Evolutionary conservation across 2,113 vertebrate genomes (phyloP).

Genomic region (Melanostigma gelatinosum): DNA sequence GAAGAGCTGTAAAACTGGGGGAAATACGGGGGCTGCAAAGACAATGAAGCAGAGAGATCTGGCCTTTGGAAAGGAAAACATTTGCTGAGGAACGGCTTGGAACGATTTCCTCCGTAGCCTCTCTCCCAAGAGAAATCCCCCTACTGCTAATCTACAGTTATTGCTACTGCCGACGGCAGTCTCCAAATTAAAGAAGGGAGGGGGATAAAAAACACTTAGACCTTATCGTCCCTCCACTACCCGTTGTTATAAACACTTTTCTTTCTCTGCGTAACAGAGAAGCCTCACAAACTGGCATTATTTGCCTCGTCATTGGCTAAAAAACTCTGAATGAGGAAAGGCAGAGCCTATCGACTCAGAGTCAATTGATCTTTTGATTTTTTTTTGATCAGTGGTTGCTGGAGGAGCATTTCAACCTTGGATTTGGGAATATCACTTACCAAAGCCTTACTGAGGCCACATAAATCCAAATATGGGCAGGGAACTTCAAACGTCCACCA

Average conservation of each 20-base stretch:
- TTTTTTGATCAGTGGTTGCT: background rate
- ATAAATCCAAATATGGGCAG: background rate
- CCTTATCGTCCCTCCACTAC: constrained; percentile 60
- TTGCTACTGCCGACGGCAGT: constrained; percentile 82
- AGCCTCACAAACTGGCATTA: constrained; percentile 6
- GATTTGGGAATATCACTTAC: background rate
- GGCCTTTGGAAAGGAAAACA: constrained; percentile 83
- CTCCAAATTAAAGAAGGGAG: constrained; percentile 83
- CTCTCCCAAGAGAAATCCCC: constrained; percentile 83
- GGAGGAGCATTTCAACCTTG: background rate
- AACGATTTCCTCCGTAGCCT: constrained; percentile 76
- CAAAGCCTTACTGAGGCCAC: background rate
- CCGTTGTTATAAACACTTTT: constrained; percentile 67
- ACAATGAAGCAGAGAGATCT: constrained; percentile 81
- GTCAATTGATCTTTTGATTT: background rate
- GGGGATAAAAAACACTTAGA: constrained; percentile 75
- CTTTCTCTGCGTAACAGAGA: constrained; percentile 34
- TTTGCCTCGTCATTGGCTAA: background rate
- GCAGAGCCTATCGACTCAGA: background rate
- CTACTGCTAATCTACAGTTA: constrained; percentile 86
- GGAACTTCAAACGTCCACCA: background rate
- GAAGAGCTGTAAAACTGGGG: constrained; percentile 84
- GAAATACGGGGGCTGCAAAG: constrained; percentile 76
- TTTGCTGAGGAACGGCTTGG: constrained; percentile 77
- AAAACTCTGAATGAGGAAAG: constrained; percentile 23